Base-by-base conservation (phyloP, 2,113 vertebrate species). In the Potamarius usumacintae region DNA sequence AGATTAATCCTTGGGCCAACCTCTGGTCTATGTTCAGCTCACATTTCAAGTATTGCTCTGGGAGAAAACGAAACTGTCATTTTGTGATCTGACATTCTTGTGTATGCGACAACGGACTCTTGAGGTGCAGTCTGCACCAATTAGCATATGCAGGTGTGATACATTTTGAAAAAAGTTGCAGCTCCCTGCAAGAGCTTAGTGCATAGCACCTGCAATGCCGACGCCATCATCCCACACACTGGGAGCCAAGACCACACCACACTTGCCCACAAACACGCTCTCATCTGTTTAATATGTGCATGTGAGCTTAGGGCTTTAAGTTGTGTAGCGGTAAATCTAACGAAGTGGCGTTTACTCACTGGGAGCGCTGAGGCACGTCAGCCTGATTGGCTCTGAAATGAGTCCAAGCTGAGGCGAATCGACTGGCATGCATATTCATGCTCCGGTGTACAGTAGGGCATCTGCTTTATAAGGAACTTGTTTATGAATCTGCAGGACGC, bases 381-480 rank as follows among this genome's bases (percentile, higher is more conserved):
- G 57, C 57, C 57, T 65, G 86, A 72, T 86, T 79, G 50, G 77
- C 85, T 86, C 55, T 76, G 79, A 86, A 89, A 89, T 58, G 87
- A 85, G 80, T 27, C 34, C 34, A 69, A 81, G 52, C 67, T 57
- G 81, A 72, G 76, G 80, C 83, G 62, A 85, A 69, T 87, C 65
- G 67, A 11, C 62, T 87, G 18, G 55, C 67, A 92, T 95, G 92
- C 92, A 95, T 94, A 95, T 95, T 95, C 94, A 94, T 94, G 90
- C 84, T n/a, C 55, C 20, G 27, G 88, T 30, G 48, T 86, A 86
- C 86, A 86, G 86, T 89, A 69, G 86, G 83, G 82, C 84, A 80
- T 60, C 11, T n/a, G 83, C 74, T 87, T 88, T 88, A 84, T 50
- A 77, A 84, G 74, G 62, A 62, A 77, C 82, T 88, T 88, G 87